These are phyloP conservation scores for Spermophilus dauricus DNA, from an alignment of 2,113 vertebrate species.

Conservation along the genomic window DNA sequence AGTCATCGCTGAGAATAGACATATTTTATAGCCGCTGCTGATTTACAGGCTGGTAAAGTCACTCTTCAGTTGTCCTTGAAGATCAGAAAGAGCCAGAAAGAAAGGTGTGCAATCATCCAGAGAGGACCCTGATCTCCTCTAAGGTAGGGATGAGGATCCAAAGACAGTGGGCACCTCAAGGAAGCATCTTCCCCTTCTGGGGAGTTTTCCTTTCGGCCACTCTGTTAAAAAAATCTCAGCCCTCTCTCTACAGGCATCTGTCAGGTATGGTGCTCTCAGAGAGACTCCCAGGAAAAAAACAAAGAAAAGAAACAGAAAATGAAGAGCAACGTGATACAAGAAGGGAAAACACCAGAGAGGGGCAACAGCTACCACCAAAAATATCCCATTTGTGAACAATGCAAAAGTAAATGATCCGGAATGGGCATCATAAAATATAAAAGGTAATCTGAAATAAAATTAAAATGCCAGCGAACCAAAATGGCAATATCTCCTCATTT, in stretches of 20 bases:
- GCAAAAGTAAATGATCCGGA: not conserved
- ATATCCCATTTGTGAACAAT: not conserved
- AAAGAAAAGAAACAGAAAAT: not conserved
- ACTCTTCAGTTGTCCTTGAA: slow-evolving; percentile 85
- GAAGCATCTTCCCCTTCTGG: not conserved
- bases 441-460: not conserved
- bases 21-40: slow-evolving; percentile 83
- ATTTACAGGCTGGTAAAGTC: slow-evolving; percentile 87
- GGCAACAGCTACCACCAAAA: not conserved
- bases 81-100: slow-evolving; percentile 52
- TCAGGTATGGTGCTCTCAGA: not conserved
- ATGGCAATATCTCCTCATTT: not conserved
- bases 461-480: not conserved
- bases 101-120: not conserved
- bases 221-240: not conserved
- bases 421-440: not conserved
- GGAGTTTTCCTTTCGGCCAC: not conserved
- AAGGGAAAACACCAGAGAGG: not conserved
- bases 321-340: not conserved
- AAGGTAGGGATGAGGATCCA: not conserved
- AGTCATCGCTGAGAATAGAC: slow-evolving; percentile 83
- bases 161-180: not conserved
- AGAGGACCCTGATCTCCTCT: not conserved
- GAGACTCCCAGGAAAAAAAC: not conserved
- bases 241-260: not conserved